Conservation (phyloP, 2,888 invertebrate genomes). For the Xylota segnis region DNA sequence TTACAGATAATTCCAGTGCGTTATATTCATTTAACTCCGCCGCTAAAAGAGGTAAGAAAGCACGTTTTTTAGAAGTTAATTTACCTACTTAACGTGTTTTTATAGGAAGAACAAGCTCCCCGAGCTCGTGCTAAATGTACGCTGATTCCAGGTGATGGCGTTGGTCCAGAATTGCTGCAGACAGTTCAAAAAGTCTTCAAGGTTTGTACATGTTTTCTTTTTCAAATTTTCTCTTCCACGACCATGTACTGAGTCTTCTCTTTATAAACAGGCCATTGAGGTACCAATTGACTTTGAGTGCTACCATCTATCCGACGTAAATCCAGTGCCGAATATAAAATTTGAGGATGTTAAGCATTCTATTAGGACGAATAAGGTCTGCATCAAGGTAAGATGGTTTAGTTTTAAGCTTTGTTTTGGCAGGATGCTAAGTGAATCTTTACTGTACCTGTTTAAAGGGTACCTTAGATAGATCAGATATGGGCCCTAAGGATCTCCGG, state of each 20-base stretch:
- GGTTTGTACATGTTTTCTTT: constrained; percentile 82
- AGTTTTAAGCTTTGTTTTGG: not conserved
- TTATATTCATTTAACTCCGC: constrained; percentile 80
- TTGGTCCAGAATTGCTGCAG: constrained; percentile 97
- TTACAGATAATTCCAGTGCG: constrained; percentile 74
- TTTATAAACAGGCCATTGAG: constrained; percentile 89
- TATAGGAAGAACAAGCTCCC: constrained; percentile 76
- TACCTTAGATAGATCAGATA: constrained; percentile 94
- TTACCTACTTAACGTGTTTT: constrained; percentile 12
- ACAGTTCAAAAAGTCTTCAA: constrained; percentile 96
- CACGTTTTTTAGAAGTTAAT: not conserved
- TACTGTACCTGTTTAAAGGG: constrained; percentile 87
- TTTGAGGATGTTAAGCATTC: constrained; percentile 92
- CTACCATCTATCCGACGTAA: constrained; percentile 96
- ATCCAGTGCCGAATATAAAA: constrained; percentile 94
- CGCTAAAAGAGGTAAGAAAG: constrained; percentile 66
- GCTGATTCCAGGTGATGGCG: constrained; percentile 98
- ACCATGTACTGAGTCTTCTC: not conserved
- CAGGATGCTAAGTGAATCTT: too few relatives aligned
- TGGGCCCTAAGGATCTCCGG: constrained; percentile 92
- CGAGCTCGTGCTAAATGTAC: constrained; percentile 91
- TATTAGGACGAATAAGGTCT: constrained; percentile 93
- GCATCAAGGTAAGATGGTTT: constrained; percentile 87
- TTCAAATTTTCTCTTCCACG: not conserved
- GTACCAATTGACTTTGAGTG: constrained; percentile 99